A percentile compares a stretch with the other conserved stretches of the same genome.
phyloP scores from a whole-genome alignment of 2,888 invertebrate genomes.

The Drosophila colorata region DNA sequence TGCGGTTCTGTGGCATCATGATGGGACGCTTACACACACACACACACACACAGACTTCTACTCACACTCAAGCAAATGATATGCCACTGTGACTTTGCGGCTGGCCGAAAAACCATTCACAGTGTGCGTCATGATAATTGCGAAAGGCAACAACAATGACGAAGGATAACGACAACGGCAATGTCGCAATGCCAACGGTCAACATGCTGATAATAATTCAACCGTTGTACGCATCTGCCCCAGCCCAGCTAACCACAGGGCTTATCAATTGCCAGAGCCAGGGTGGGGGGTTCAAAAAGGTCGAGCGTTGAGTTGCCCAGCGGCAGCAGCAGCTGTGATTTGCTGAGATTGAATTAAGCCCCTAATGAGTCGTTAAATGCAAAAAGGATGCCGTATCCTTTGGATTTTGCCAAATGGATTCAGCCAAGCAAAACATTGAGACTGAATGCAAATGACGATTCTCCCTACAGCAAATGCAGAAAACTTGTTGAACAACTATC shows the following conservation, averaged over 20 bases:
- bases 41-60: constrained; percentile 15
- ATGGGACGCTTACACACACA: constrained; percentile 58
- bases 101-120: constrained; percentile 48
- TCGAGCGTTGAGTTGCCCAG: constrained; percentile 3
- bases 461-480: constrained; percentile 58
- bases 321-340: constrained; percentile 39
- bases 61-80: constrained; percentile 37
- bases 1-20: constrained; percentile 76
- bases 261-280: constrained; percentile 52
- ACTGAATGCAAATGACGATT: constrained; percentile 2
- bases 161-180: constrained; percentile 18
- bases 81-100: constrained; percentile 65
- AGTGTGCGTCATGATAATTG: constrained; percentile 75
- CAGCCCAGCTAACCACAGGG: constrained; percentile 30
- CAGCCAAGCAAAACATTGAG: constrained; percentile 16
- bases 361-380: constrained; percentile 74
- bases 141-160: constrained; percentile 46
- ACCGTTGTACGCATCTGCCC: constrained; percentile 50
- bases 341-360: constrained; percentile 61
- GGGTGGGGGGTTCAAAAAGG: constrained; percentile 13
- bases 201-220: constrained; percentile 79
- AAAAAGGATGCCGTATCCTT: constrained; percentile 4
- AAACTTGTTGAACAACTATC: constrained; percentile 68
- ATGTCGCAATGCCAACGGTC: constrained; percentile 53
- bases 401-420: background rate